Evolutionary conservation across 2,797 vertebrate genomes (phyloP), one percentile per base, ranked within the genome.

Genomic region (Luscinia luscinia): DNA sequence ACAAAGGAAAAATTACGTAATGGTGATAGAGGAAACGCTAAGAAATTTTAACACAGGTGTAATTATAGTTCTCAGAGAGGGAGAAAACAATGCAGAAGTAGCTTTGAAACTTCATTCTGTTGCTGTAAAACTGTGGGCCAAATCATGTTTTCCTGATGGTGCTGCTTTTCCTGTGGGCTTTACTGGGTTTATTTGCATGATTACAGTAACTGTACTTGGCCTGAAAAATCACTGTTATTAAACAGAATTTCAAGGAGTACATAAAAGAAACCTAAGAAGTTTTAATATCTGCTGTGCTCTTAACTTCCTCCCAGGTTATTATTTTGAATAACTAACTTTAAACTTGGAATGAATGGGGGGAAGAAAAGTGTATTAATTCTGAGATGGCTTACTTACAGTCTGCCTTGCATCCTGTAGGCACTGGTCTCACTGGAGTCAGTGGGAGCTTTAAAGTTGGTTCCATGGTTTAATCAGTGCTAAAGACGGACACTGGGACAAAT

Each of bases 251-350:
- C 63, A 57, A 52, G 21, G 14, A 67, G 18, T 55, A 16, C 4
- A 5, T 41, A 22, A 55, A 75, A 77, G 62, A 87, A 89, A 51
- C 27, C 7, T 11, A 30, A 36, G 11, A 90, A 89, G 54, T 75
- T 70, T 63, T 66, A 43, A 87, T 78, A 41, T 86, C 27, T 0
- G 0, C 66, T 72, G n/a, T 0, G 0, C 13, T 73, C 20, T 84
- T 74, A 30, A n/a, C 38, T 84, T 93, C 38, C 20, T 93, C 59
- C 26, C 11, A 34, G 83, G 30, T 88, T 84, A 46, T 20, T 21
- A 34, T 86, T 87, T 73, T 72, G 79, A 84, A 76, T 43, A 72
- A 41, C 27, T 51, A 27, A 36, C 62, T 84, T 80, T 73, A 64
- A 68, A 81, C 76, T 85, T 82, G 15, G 36, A 48, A 38, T 46